Base-by-base conservation (phyloP, 1,140 invertebrate species). In the Caerostris darwini region DNA sequence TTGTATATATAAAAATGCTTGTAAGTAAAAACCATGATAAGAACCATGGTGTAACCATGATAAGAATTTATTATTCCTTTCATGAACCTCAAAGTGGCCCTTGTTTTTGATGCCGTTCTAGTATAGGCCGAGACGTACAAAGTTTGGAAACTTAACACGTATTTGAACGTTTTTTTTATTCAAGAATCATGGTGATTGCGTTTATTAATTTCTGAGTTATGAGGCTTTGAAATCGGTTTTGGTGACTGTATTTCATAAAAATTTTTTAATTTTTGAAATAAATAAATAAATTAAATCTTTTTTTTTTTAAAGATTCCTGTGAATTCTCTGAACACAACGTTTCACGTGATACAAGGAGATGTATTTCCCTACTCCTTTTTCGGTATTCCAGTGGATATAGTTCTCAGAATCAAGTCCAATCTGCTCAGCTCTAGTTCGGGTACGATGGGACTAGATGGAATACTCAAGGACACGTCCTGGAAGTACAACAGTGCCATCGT, bases 381-480 rank as follows among this genome's bases (percentile, higher is more conserved):
- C n/a, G 87, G 87, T 1, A 54, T 94, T 3, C 93, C 93, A 4
- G 59, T 57, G 1, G 93, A 94, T 17, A 83, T 94, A 5, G 93
- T 82, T 4, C 67, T 89, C 1, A 56, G 93, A 0, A 89, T 94
- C 87, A 94, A 94, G 59, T 59, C 56, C 17, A 89, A 82, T 5
- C 61, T 82, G 59, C 71, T 94, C 12, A 89, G 93, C 17, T 89
- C 93, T 17, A 82, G 56, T 56, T 94, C 93, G 2, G 93, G 93
- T 5, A 6, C 71, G 6, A 88, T 94, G 85, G 93, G 93, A 0
- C 19, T 94, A 53, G 93, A 94, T 7, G 93, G 93, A 3, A 19
- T 94, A n/a, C 50, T 94, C 3, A 94, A 94, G 50, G 93, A 88
- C 54, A 94, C 86, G 0, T 82, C 86, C 12, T 94, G 93, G 93